Evolutionary conservation across 2,888 invertebrate species (phyloP), one percentile per base, ranked within the genome.

Genomic region (Calliopum simillimum): DNA sequence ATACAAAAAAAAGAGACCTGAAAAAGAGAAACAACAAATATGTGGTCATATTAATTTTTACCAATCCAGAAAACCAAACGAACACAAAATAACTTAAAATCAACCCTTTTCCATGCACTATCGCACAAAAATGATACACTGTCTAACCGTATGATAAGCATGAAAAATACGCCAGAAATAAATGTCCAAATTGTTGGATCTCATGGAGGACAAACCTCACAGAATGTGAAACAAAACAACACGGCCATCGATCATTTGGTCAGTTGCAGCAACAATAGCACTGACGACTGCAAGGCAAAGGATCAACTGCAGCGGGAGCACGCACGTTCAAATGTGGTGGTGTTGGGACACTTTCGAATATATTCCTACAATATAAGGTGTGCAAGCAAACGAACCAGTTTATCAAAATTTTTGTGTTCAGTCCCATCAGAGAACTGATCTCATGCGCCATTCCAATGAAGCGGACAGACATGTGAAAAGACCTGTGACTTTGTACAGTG

Each of bases 51-150:
- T 58, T 67, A 67, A 67, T 67, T 67, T 67, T 67, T 47, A 49
- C 25, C 47, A 67, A 49, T 41, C 58, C 67, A 33, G 33, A 5
- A 66, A 66, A 47, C 21, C 51, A 61, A 6, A 14, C 43, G 47
- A 23, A 47, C 41, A 13, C 16, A 56, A 53, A 33, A 6, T 4
- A 33, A 8, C 33, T 8, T 1, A 8, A n/a, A 41, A 53, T 33
- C 33, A 33, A 19, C 58, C 47, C 59, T 67, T 19, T 33, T 16
- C 33, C 8, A 43, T 68, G 58, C 55, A 73, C 71, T 66, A 71
- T 71, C 70, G 66, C 68, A 72, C 68, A 69, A 70, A 75, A 72
- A 66, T 73, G 75, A 74, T 74, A 74, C 70, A 71, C 71, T 73
- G 73, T 70, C 67, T 66, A 70, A 73, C 71, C 69, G 61, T 69